These are phyloP conservation scores for Heliornis fulica DNA, from an alignment of 2,113 vertebrate species.

Conservation along the genomic window DNA sequence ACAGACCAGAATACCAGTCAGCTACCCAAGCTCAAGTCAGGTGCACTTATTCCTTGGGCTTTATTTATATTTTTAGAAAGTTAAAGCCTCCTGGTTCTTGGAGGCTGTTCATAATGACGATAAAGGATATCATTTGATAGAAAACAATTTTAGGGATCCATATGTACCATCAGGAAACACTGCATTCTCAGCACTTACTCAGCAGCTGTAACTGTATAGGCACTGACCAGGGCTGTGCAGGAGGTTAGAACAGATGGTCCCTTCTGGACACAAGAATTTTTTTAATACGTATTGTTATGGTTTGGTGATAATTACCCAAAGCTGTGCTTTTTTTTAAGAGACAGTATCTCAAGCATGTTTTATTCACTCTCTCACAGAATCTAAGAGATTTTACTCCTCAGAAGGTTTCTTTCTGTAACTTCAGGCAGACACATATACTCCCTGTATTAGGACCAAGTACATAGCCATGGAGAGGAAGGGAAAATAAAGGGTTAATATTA, in stretches of 20 bases:
- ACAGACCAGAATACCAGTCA: not conserved
- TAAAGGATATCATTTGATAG: not conserved
- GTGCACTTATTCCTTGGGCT: not conserved
- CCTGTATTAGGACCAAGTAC: not conserved
- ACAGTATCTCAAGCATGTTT: not conserved
- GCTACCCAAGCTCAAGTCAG: not conserved
- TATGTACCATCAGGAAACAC: not conserved
- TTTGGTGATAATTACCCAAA: not conserved
- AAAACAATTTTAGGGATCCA: not conserved
- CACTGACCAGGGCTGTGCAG: not conserved
- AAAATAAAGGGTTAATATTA: conserved; percentile 57
- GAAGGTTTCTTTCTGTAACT: not conserved
- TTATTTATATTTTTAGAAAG: not conserved
- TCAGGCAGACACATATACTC: not conserved
- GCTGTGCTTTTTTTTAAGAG: not conserved
- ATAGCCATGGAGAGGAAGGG: not conserved
- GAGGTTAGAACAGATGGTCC: not conserved
- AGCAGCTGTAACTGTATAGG: not conserved
- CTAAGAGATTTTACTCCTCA: not conserved
- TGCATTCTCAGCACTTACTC: not conserved
- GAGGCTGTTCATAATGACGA: not conserved
- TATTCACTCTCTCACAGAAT: not conserved
- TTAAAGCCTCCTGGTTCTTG: not conserved
- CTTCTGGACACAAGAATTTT: not conserved
- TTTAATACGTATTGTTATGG: not conserved